A percentile compares a stretch with the other conserved stretches of the same genome.
phyloP scores from a whole-genome alignment of 2,888 invertebrate genomes.

The Erebia epiphron region DNA sequence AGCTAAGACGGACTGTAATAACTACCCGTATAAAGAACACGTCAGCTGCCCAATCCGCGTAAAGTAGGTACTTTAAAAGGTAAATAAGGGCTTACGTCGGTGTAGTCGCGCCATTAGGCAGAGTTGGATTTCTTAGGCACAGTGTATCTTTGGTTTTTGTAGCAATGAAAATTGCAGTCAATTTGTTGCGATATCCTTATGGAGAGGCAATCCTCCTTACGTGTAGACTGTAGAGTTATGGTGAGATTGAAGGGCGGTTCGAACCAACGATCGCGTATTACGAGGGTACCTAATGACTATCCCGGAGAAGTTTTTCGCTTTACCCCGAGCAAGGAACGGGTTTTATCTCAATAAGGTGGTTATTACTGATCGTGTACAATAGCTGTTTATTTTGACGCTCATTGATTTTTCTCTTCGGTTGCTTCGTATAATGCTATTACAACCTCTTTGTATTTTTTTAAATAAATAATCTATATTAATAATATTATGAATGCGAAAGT shows the following conservation, averaged over 20 bases:
- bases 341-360: slow-evolving; percentile 68
- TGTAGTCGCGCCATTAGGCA: neutral
- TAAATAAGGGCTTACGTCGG: neutral
- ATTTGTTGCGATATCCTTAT: slow-evolving; percentile 79
- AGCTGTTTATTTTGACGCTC: slow-evolving; percentile 30
- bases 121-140: neutral
- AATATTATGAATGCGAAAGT: no score
- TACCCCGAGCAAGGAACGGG: slow-evolving; percentile 50
- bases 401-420: slow-evolving; percentile 30
- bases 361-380: slow-evolving; percentile 52
- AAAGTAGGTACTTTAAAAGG: no score
- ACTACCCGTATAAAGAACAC: no score
- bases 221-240: slow-evolving; percentile 61
- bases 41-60: no score
- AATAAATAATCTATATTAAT: no score
- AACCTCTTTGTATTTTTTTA: neutral
- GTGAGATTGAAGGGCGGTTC: slow-evolving; percentile 50
- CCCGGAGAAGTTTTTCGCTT: slow-evolving; percentile 67
- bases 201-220: slow-evolving; percentile 71
- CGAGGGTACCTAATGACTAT: slow-evolving; percentile 64
- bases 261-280: slow-evolving; percentile 52
- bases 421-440: slow-evolving; percentile 16
- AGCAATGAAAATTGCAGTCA: slow-evolving; percentile 59
- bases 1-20: no score
- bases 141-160: slow-evolving; percentile 13